Base-by-base conservation (phyloP, 1,140 invertebrate species). In the Hesperophylax magnus region DNA sequence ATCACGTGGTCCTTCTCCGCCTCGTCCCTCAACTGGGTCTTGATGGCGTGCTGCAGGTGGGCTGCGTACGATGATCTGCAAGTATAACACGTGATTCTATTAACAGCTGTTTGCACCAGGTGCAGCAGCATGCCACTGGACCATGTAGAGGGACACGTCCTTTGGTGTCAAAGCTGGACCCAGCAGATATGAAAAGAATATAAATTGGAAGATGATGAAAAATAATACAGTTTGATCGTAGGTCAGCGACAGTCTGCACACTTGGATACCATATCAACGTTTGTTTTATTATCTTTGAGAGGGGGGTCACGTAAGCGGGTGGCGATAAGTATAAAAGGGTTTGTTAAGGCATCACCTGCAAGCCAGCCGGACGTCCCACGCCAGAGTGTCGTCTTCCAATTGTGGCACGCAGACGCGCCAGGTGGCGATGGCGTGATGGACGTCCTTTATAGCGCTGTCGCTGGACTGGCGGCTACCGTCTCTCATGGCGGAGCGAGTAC, bases 351-450 rank as follows among this genome's bases (percentile, higher is more conserved):
- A n/a, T 52, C 52, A 84, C 82, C 82, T 81, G 78, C 58, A 74
- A 0, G 80, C 77, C 18, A 84, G 76, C 63, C 82, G 77, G 9
- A 81, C 15, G 54, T 84, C 72, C 82, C 82, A 84, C 65, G 34
- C 58, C 20, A 78, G 24, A 8, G 77, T 80, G 72, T 81, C 27
- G 39, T 81, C 82, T 4, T 72, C 20, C 31, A 9, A 1, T 5
- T 11, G 22, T 1, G 82, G 82, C 6, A 80, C 31, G 39, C 80
- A 81, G 60, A 78, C n/a, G 20, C 34, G 34, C 82, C 82, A 84
- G 27, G 77, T 47, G 31, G 11, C 34, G 2, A 22, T 27, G 17
- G 47, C n/a, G 24, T 63, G 34, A 3, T 3, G 14, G 18, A 75
- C 31, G 24, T 18, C n/a, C n/a, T 0, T 18, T 5, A 24, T 24